Conservation (phyloP, 2,113 vertebrate genomes). For the Meleagris gallopavo region DNA sequence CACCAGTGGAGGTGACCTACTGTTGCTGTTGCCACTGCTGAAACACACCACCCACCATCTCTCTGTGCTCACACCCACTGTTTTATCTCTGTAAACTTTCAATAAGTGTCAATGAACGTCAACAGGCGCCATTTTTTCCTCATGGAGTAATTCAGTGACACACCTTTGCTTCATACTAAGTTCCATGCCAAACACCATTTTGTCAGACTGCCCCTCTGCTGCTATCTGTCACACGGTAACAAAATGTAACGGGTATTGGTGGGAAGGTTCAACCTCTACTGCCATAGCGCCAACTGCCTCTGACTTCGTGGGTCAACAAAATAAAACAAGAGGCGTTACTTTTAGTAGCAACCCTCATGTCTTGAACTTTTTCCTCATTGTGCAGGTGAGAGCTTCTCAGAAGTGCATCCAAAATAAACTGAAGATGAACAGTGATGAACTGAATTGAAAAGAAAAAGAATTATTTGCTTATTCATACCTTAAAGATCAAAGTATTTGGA, state of each 20-base stretch:
- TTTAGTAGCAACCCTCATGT: not conserved
- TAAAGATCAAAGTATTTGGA: conserved; percentile 33
- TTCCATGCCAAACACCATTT: not conserved
- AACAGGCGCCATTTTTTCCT: not conserved
- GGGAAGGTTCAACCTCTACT: not conserved
- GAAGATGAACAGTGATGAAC: not conserved
- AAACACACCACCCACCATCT: too few relatives aligned
- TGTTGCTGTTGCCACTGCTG: too few relatives aligned
- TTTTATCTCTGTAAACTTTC: too few relatives aligned
- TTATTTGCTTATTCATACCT: not conserved
- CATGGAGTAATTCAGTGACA: not conserved
- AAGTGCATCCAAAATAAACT: conserved; percentile 40
- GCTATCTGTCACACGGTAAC: not conserved
- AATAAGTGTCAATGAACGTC: not conserved
- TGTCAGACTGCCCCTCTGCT: not conserved
- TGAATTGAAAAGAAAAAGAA: not conserved
- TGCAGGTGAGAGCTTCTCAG: conserved; percentile 27
- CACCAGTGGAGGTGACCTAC: too few relatives aligned
- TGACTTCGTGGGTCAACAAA: not conserved
- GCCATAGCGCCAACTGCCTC: not conserved
- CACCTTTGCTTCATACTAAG: not conserved
- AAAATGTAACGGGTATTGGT: not conserved
- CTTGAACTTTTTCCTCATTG: not conserved
- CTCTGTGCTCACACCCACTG: too few relatives aligned
- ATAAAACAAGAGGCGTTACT: not conserved